These are phyloP conservation scores for Chaetogeoica ovagalla DNA, from an alignment of 2,888 invertebrate genomes.

Conservation along the genomic window DNA sequence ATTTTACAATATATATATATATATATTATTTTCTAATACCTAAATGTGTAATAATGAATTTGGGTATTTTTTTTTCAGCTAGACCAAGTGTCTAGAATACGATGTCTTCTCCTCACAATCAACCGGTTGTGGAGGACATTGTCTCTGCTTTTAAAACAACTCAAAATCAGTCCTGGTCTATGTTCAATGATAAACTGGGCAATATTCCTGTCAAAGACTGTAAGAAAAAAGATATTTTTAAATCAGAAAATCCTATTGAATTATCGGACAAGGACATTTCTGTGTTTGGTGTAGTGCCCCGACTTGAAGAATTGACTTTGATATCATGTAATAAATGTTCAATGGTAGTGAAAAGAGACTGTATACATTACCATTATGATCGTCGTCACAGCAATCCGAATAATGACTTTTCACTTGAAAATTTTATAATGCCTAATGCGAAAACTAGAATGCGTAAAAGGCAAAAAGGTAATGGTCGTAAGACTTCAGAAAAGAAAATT, in stretches of 20 bases:
- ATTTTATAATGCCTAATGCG: constrained; percentile 10
- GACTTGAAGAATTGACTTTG: constrained; percentile 36
- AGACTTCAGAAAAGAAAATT: constrained; percentile 14
- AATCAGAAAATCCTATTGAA: constrained; percentile 33
- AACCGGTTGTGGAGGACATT: constrained; percentile 33
- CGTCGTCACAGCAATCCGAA: constrained; percentile 24
- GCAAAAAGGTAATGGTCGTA: constrained; percentile 22
- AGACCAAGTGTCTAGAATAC: constrained; percentile 41
- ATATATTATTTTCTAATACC: neutral
- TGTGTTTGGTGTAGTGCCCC: constrained; percentile 35
- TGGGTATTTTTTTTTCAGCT: constrained; percentile 44
- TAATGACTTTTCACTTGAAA: constrained; percentile 34
- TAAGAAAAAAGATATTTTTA: constrained; percentile 24
- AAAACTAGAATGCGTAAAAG: constrained; percentile 39
- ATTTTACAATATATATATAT: neutral
- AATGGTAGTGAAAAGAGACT: constrained; percentile 46
- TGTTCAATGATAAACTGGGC: constrained; percentile 20
- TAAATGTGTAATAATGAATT: constrained; percentile 26
- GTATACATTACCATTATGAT: constrained; percentile 30
- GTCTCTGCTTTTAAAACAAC: constrained; percentile 36
- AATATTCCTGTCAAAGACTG: neutral
- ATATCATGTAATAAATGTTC: constrained; percentile 42
- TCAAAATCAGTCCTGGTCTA: constrained; percentile 49
- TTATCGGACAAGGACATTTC: constrained; percentile 25
- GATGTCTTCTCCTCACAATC: constrained; percentile 30